These are phyloP conservation scores for Oryzias dopingdopingensis DNA, from an alignment of 2,797 vertebrate genomes.

Conservation along the genomic window DNA sequence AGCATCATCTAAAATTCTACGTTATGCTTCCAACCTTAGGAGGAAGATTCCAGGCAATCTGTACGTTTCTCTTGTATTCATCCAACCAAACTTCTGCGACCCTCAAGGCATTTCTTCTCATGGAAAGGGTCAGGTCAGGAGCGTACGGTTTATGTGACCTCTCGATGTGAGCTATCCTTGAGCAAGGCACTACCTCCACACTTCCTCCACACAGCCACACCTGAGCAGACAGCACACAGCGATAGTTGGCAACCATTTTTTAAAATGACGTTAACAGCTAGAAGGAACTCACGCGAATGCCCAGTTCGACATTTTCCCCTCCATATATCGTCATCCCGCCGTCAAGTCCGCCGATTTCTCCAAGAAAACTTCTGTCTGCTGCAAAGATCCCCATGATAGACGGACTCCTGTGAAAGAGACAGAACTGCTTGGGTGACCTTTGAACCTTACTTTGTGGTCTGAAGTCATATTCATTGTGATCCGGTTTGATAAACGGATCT, in stretches of 20 bases:
- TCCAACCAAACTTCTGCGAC: constrained; percentile 92
- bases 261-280: no score
- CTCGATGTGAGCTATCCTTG: constrained; percentile 88
- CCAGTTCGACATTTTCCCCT: constrained; percentile 81
- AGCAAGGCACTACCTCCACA: constrained; percentile 91
- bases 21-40: constrained; percentile 65
- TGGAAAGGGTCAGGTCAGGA: constrained; percentile 78
- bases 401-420: constrained; percentile 64
- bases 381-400: constrained; percentile 81
- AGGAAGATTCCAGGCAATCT: constrained; percentile 89
- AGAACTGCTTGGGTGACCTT: no score
- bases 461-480: background rate
- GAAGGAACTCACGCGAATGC: constrained; percentile 66
- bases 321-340: constrained; percentile 78
- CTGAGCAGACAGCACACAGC: constrained; percentile 53
- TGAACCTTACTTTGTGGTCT: no score
- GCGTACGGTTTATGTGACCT: constrained; percentile 88
- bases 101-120: constrained; percentile 86
- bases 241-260: accelerated
- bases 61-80: constrained; percentile 85
- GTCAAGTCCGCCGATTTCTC: constrained; percentile 75
- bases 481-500: background rate
- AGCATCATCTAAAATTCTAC: background rate
- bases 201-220: constrained; percentile 92
- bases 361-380: constrained; percentile 73